Evolutionary conservation across 2,113 vertebrate genomes (phyloP), one percentile per base, ranked within the genome.

Genomic region (Globicephala melas): DNA sequence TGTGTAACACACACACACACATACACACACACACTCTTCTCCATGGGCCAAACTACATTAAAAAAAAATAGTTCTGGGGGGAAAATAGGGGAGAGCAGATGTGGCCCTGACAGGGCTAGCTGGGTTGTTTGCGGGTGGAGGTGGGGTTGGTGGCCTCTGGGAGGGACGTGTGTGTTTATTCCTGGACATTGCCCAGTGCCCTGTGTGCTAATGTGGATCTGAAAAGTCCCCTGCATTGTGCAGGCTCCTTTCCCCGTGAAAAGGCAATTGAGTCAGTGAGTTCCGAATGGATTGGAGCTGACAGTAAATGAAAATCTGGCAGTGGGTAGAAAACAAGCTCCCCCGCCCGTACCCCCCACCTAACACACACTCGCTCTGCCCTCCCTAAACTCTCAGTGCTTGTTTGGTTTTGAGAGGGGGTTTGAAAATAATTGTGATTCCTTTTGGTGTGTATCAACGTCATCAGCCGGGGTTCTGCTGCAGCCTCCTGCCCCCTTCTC

Each of bases 241-340:
- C 79, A 70, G 95, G 91, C 93, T 93, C 97, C 97, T 98, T 96
- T 85, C 97, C 85, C 98, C 95, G 97, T 98, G 98, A 97, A 98
- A 98, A 98, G 97, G 97, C 95, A 89, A 82, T 96, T 83, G 97
- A 97, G 96, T 96, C 97, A 95, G 95, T 89, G 95, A 97, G 88
- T 89, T 96, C 60, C 1, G 5, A 92, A 82, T 53, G 96, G 96
- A 97, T 91, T 81, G 95, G 94, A 97, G 92, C 94, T 90, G 90
- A 96, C 97, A 93, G 97, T 96, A 88, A 81, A 92, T 96, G 98
- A 93, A 93, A 70, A 65, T 95, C 97, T 97, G 96, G 86, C 94
- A 95, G 76, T 25, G 77, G 93, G 94, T 95, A 91, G 80, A 97
- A 96, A 98, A 98, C 70, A 47, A 86, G 71, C 65, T 86, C 50